Conservation (phyloP, 2,113 vertebrate species). For the Felis chaus region DNA sequence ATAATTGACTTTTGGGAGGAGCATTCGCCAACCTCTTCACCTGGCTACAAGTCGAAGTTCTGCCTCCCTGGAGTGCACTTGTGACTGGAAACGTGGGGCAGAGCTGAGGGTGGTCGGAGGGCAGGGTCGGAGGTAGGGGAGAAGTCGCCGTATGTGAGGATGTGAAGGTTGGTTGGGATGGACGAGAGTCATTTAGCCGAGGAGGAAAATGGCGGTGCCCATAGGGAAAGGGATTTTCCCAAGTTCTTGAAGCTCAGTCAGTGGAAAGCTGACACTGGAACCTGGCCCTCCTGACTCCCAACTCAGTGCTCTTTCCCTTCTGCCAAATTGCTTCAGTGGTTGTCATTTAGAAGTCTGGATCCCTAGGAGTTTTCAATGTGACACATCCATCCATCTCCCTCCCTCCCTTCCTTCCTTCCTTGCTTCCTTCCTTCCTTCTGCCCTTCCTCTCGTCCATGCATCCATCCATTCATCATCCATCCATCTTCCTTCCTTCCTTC, state of each 20-base stretch:
- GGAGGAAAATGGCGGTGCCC: too few relatives aligned
- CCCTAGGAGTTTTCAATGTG: neutral
- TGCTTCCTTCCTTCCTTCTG: too few relatives aligned
- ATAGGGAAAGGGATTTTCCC: neutral
- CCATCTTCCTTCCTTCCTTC: rapidly evolving
- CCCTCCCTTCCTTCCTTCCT: neutral
- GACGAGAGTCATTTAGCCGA: neutral
- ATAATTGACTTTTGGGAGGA: neutral
- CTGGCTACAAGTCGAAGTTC: neutral
- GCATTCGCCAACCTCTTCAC: neutral
- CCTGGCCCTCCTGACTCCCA: neutral
- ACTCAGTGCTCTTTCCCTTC: neutral
- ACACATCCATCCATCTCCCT: neutral
- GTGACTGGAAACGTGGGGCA: neutral
- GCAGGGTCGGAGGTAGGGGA: too few relatives aligned
- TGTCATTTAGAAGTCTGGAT: neutral
- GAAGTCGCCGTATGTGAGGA: neutral
- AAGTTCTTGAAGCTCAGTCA: neutral
- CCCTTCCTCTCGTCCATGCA: too few relatives aligned
- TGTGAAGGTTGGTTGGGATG: too few relatives aligned
- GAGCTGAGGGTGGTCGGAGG: neutral
- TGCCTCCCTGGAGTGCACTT: neutral
- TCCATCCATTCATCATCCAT: too few relatives aligned
- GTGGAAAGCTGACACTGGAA: neutral
- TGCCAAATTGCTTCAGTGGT: neutral